Evolutionary conservation across 1,140 invertebrate species (phyloP), one percentile per base, ranked within the genome.

Genomic region (silkworm (Bombyx mori)): DNA sequence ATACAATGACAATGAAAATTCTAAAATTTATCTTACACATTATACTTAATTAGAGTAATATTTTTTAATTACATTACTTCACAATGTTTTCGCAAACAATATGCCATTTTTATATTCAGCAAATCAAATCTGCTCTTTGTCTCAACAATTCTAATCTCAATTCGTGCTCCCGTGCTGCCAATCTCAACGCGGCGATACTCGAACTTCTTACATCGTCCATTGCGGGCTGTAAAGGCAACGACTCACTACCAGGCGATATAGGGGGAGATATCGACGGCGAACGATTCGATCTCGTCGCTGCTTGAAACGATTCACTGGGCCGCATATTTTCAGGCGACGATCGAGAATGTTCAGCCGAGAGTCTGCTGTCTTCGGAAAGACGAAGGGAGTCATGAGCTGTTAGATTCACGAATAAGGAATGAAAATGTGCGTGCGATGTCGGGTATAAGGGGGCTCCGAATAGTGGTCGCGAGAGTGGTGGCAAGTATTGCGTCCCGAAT

Each of bases 131-230:
- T 42, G 83, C 76, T 61, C 84, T 93, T 74, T 96, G 95, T 47
- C 94, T 88, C 57, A 96, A 73, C 89, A 96, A 90, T 78, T 96
- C 95, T 65, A 97, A 82, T 71, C 94, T 92, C n/a, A 97, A 88
- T 77, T 97, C 96, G 77, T 98, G 97, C 79, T 98, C 96, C 6
- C 97, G 89, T 1, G 97, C 97, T 68, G 97, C 97, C 3, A 97
- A 83, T 56, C 97, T 87, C n/a, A 99, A 89, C 0, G 96, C 94
- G 1, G 96, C 96, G 57, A 98, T 98, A 70, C 96, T 97, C 12
- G 94, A 96, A 65, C 91, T 94, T 55, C 96, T 89, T 12, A 96
- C 90, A 77, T 97, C 96, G 58, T 91, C 72, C 91, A 92, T 8
- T 77, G n/a, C 79, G 68, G 46, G 77, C 53, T 48, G 84, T 71